phyloP scores from a whole-genome alignment of 2,797 vertebrate species.

The Helarctos malayanus region DNA sequence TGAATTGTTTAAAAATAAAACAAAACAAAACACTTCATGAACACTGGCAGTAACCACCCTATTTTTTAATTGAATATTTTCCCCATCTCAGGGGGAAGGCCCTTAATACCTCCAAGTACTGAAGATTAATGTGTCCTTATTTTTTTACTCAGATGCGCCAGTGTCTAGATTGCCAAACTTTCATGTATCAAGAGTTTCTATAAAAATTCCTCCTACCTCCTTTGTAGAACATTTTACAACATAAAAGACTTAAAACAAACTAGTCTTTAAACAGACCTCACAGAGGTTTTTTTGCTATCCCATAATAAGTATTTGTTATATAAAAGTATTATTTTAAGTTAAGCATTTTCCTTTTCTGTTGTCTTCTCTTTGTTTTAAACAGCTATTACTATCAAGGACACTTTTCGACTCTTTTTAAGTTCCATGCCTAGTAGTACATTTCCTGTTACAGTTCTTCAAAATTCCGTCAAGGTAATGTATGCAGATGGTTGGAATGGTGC shows the following conservation, averaged over 20 bases:
- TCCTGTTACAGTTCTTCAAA: slow-evolving; percentile 94
- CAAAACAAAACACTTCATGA: not conserved
- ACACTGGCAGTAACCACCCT: not conserved
- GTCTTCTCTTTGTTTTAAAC: slow-evolving; percentile 74
- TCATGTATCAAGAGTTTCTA: not conserved
- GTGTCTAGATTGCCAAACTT: not conserved
- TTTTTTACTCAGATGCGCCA: not conserved
- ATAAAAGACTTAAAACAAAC: not conserved
- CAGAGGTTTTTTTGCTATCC: not conserved
- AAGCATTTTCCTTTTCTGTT: not conserved
- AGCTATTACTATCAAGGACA: slow-evolving; percentile 90
- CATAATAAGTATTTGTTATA: not conserved
- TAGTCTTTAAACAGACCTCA: not conserved
- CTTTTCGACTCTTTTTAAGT: slow-evolving; percentile 94
- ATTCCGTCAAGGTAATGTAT: slow-evolving; percentile 93
- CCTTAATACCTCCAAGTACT: not conserved
- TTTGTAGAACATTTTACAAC: not conserved
- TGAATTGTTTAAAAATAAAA: not conserved
- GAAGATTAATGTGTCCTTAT: not conserved
- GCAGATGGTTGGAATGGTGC: not conserved
- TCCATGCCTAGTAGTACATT: slow-evolving; percentile 93
- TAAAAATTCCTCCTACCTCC: not conserved
- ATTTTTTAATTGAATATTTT: not conserved
- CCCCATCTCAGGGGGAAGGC: not conserved
- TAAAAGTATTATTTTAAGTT: slow-evolving; percentile 27